Base-by-base conservation (phyloP, 2,113 vertebrate genomes). In the Mixornis gularis region DNA sequence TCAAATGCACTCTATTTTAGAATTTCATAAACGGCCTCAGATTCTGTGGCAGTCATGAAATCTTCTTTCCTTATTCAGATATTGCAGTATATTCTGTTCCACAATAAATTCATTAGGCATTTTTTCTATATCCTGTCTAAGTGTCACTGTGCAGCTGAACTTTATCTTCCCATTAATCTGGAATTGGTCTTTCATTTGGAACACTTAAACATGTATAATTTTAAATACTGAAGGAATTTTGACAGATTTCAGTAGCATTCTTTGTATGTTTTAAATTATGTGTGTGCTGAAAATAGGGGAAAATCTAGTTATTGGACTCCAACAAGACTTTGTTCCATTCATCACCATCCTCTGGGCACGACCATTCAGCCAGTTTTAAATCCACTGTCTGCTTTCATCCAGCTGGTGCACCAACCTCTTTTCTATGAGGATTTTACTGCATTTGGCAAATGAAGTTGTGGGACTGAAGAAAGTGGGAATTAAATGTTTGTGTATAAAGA, bases 1-100 rank as follows among this genome's bases (percentile, higher is more conserved):
- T 89, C 82, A 94, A 88, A 94, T 90, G 56, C 51, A 78, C 2
- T 71, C 81, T 89, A 89, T 80, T 94, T 90, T 94, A 78, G 93
- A 92, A 85, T 87, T 79, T 82, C 69, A 73, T 69, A 90, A 87
- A 58, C 65, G 78, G 56, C 17, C 53, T 71, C 83, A 55, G 41
- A 91, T 63, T 85, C 52, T 65, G 65, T 73, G 29, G 34, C 25
- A 89, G 46, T 81, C 80, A 78, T 84, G 70, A 89, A 90, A 93
- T 89, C 46, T 86, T 25, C 32, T 71, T 92, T 81, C 68, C 53
- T 84, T 76, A 60, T 90, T 84, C 86, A 79, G 62, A 89, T 65
- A 79, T 56, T 89, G 40, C 55, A 74, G 52, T 66, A 74, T 86
- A 79, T 88, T 92, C 53, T 7, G 5, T 40, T 79, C 32, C 29